Evolutionary conservation across 2,797 vertebrate species (phyloP).

Genomic region (Epinephelus coioides): DNA sequence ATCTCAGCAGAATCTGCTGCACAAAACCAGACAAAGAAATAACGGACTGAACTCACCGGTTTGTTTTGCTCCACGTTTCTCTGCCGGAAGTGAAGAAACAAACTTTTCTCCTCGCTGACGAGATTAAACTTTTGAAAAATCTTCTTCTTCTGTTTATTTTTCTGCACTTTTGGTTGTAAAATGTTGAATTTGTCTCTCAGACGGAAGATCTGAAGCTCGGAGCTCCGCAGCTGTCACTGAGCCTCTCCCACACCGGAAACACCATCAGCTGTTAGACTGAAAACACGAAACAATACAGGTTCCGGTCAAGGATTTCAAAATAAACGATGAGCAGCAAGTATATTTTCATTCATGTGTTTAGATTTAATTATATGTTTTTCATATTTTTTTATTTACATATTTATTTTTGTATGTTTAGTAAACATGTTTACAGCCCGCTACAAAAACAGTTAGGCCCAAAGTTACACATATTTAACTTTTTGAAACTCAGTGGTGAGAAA

Average conservation of each 20-base stretch:
- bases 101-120: background rate
- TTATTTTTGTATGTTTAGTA: too few relatives aligned
- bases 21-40: slow-evolving; percentile 50
- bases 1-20: background rate
- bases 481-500: too few relatives aligned
- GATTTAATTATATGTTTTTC: too few relatives aligned
- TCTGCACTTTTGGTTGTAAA: background rate
- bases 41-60: slow-evolving; percentile 60
- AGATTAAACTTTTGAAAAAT: accelerated
- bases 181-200: background rate
- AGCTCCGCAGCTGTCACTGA: slow-evolving; percentile 31
- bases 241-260: slow-evolving; percentile 49
- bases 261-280: too few relatives aligned
- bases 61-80: background rate
- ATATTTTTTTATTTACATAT: too few relatives aligned
- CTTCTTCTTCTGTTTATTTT: background rate
- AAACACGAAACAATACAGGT: too few relatives aligned
- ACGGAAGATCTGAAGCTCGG: background rate
- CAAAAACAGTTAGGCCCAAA: too few relatives aligned
- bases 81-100: background rate
- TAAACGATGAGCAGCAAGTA: too few relatives aligned
- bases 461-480: too few relatives aligned
- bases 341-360: too few relatives aligned
- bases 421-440: too few relatives aligned
- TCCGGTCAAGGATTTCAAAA: too few relatives aligned